Evolutionary conservation across 2,888 invertebrate genomes (phyloP).

Genomic region (Pristionchus maxplancki): DNA sequence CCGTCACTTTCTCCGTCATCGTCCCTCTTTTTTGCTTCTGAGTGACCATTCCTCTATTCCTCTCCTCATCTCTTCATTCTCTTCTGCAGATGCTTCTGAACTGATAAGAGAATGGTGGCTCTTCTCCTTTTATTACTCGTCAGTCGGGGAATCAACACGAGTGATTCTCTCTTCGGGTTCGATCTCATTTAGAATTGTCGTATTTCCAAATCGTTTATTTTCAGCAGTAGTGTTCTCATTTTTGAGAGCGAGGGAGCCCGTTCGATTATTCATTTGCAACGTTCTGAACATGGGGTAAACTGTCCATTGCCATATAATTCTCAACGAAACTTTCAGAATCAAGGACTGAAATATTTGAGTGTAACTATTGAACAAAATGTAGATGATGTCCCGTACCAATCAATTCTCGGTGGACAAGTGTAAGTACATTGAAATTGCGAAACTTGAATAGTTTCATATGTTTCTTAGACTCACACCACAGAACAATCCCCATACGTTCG

Average conservation of each 20-base stretch:
- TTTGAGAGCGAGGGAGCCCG: constrained; percentile 10
- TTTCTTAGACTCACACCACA: background rate
- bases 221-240: background rate
- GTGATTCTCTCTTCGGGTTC: background rate
- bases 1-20: background rate
- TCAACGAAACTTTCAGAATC: background rate
- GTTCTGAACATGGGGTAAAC: background rate
- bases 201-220: background rate
- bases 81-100: constrained; percentile 41
- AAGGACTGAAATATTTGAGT: background rate
- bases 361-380: background rate
- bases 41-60: background rate
- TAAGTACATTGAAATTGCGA: background rate
- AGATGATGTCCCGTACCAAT: constrained; percentile 14
- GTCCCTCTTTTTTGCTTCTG: background rate
- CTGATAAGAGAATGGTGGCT: constrained; percentile 26
- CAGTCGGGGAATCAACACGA: background rate
- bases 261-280: background rate
- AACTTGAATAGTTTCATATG: no score
- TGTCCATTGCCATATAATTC: background rate
- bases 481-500: background rate
- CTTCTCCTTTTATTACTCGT: background rate
- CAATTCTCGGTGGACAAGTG: background rate
- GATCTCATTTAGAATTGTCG: background rate
- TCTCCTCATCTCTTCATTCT: background rate